These are phyloP conservation scores for Scaptodrosophila latifasciaeformis DNA, from an alignment of 2,888 invertebrate species.

Conservation along the genomic window DNA sequence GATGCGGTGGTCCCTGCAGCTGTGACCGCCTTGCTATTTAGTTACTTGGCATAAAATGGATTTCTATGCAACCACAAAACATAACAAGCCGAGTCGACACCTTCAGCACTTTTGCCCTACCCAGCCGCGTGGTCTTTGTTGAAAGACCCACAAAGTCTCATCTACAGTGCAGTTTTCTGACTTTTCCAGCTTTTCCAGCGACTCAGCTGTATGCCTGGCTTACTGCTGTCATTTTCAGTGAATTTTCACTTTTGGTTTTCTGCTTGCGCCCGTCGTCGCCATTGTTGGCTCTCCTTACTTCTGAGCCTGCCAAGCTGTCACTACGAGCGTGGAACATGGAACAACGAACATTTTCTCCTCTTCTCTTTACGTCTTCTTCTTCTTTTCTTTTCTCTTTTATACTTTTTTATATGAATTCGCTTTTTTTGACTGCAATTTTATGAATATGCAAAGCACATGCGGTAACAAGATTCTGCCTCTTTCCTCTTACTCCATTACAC, in stretches of 20 bases:
- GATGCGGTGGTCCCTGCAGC: constrained; percentile 27
- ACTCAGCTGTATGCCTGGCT: constrained; percentile 10
- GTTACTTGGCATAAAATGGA: constrained; percentile 42
- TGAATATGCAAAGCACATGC: constrained; percentile 53
- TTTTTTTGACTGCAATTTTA: constrained; percentile 37
- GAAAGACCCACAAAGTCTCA: background rate
- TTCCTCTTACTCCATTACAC: background rate
- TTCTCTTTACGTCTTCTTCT: too few relatives aligned
- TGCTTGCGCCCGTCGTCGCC: constrained; percentile 11
- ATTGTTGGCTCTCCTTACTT: constrained; percentile 22
- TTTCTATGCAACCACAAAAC: constrained; percentile 45
- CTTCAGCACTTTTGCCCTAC: background rate
- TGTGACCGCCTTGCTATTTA: constrained; percentile 43
- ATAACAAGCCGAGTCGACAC: constrained; percentile 15
- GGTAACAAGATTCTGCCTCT: constrained; percentile 6
- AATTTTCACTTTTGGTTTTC: constrained; percentile 44
- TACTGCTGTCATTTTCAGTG: constrained; percentile 39
- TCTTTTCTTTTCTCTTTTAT: background rate
- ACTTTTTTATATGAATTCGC: too few relatives aligned
- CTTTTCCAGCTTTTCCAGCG: constrained; percentile 5
- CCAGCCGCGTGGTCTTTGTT: constrained; percentile 18
- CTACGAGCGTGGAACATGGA: too few relatives aligned
- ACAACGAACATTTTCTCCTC: too few relatives aligned
- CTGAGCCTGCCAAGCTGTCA: constrained; percentile 30
- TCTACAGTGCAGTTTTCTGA: background rate